phyloP scores from a whole-genome alignment of 2,888 invertebrate species.

The Zygaena filipendulae region DNA sequence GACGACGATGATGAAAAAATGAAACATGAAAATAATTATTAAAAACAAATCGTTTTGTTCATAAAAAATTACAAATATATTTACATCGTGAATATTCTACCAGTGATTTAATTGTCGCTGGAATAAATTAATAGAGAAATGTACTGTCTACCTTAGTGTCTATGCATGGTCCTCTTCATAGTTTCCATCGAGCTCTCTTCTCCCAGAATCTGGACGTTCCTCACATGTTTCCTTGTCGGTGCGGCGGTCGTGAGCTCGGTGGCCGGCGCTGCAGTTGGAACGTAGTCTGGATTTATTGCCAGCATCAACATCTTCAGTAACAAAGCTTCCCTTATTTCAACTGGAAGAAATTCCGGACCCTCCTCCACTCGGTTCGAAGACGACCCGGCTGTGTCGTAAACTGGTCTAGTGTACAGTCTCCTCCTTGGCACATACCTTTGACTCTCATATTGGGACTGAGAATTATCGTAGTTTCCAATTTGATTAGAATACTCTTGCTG shows the following conservation, averaged over 20 bases:
- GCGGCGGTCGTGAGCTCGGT: conserved; percentile 59
- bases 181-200: conserved; percentile 65
- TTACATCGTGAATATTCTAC: too few species aligned
- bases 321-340: conserved; percentile 77
- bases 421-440: conserved; percentile 55
- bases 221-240: conserved; percentile 68
- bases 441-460: conserved; percentile 49
- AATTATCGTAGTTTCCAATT: conserved; percentile 38
- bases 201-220: conserved; percentile 78
- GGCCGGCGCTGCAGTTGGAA: conserved; percentile 46
- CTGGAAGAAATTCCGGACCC: conserved; percentile 71
- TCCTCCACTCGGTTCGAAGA: conserved; percentile 57
- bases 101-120: too few species aligned
- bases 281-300: conserved; percentile 73
- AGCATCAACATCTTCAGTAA: conserved; percentile 77
- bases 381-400: conserved; percentile 46
- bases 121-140: too few species aligned
- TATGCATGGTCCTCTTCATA: conserved; percentile 33
- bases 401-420: conserved; percentile 35
- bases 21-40: too few species aligned
- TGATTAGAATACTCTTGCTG: conserved; percentile 49
- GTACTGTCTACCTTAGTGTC: conserved; percentile 32
- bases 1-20: too few species aligned
- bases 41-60: too few species aligned
- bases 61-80: too few species aligned